Percentiles rank a stretch among this genome's conserved stretches.
These are phyloP conservation scores for Drosophila mulleri DNA, from an alignment of 2,888 invertebrate genomes.

Conservation along the genomic window DNA sequence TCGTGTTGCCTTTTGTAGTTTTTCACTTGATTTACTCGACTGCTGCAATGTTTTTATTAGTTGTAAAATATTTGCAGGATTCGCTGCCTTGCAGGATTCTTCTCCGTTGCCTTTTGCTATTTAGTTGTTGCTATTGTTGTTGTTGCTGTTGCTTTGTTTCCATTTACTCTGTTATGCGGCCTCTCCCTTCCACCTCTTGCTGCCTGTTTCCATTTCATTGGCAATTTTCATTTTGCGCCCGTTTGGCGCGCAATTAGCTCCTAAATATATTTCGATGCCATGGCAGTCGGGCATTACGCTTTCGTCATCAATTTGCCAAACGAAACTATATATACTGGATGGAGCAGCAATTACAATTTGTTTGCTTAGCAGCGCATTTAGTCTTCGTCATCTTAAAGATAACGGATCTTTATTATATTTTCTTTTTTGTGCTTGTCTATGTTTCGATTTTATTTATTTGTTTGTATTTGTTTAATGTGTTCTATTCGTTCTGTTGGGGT, in stretches of 20 bases:
- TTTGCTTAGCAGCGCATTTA: not conserved
- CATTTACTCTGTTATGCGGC: slow-evolving; percentile 18
- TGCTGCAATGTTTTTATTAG: slow-evolving; percentile 69
- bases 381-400: not conserved
- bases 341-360: not conserved
- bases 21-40: slow-evolving; percentile 71
- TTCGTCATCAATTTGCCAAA: not conserved
- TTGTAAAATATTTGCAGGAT: slow-evolving; percentile 61
- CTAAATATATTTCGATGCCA: slow-evolving; percentile 30
- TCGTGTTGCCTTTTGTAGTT: slow-evolving; percentile 46
- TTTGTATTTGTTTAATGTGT: slow-evolving; percentile 46
- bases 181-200: not conserved
- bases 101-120: slow-evolving; percentile 20
- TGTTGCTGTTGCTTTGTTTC: slow-evolving; percentile 7
- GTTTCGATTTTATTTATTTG: slow-evolving; percentile 16
- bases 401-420: slow-evolving; percentile 4
- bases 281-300: not conserved
- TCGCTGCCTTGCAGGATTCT: slow-evolving; percentile 18
- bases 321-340: not conserved
- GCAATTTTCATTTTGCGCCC: slow-evolving; percentile 47
- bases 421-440: slow-evolving; percentile 20
- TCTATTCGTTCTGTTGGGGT: slow-evolving; percentile 16
- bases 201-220: slow-evolving; percentile 47
- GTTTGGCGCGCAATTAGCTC: slow-evolving; percentile 67
- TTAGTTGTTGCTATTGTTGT: slow-evolving; percentile 5